Conservation (phyloP, 2,888 invertebrate genomes). For the Papilio protenor region DNA sequence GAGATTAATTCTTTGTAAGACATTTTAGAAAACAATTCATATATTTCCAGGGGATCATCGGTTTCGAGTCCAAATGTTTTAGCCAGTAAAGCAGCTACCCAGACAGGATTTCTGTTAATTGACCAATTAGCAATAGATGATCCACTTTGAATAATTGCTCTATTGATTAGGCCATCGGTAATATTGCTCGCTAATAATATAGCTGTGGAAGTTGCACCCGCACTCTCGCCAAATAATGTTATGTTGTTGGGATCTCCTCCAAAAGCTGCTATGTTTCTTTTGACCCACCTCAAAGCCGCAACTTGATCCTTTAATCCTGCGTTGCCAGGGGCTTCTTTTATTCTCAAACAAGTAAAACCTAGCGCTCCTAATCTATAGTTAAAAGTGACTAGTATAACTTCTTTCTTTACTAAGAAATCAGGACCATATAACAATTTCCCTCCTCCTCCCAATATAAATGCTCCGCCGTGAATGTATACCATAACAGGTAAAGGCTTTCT, state of each 20-base stretch:
- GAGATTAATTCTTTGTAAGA: slow-evolving; percentile 60
- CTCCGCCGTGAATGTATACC: slow-evolving; percentile 77
- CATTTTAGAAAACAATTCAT: slow-evolving; percentile 63
- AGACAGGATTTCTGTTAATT: slow-evolving; percentile 69
- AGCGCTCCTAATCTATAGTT: slow-evolving; percentile 75
- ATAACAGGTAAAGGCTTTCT: slow-evolving; percentile 68
- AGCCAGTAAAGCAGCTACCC: slow-evolving; percentile 67
- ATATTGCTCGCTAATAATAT: slow-evolving; percentile 65
- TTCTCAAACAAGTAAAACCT: slow-evolving; percentile 74
- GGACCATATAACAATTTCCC: slow-evolving; percentile 71
- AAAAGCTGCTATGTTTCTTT: slow-evolving; percentile 74
- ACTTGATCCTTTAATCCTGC: slow-evolving; percentile 77
- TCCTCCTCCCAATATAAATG: slow-evolving; percentile 71
- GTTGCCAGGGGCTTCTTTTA: slow-evolving; percentile 76
- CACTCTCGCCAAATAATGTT: slow-evolving; percentile 78
- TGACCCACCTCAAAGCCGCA: slow-evolving; percentile 76
- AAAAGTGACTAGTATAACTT: slow-evolving; percentile 74
- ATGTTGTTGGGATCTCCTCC: slow-evolving; percentile 77
- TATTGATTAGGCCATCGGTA: slow-evolving; percentile 69
- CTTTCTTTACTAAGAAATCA: slow-evolving; percentile 69
- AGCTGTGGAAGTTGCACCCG: slow-evolving; percentile 69
- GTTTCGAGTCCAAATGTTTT: slow-evolving; percentile 67
- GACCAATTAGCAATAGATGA: slow-evolving; percentile 72
- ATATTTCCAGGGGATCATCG: slow-evolving; percentile 68
- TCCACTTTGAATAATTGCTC: slow-evolving; percentile 75